phyloP scores from a whole-genome alignment of 2,113 vertebrate genomes.

The Caretta caretta region DNA sequence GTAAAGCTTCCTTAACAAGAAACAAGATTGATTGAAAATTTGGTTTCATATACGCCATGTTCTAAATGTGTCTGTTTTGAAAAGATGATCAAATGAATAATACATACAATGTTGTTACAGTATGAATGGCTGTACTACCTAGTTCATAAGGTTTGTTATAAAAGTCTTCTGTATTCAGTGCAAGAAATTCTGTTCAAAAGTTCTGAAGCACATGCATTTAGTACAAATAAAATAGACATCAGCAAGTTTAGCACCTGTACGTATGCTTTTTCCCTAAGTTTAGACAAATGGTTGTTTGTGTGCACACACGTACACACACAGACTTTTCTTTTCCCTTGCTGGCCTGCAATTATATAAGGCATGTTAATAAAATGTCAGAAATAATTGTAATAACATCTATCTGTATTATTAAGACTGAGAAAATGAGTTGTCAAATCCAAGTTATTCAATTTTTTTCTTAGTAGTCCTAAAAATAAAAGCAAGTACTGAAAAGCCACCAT shows the following conservation, averaged over 20 bases:
- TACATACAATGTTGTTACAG: neutral
- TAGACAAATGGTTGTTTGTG: neutral
- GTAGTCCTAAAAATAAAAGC: neutral
- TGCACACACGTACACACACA: fast-evolving
- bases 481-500: neutral
- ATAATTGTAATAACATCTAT: neutral
- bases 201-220: neutral
- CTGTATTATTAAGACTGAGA: neutral
- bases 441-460: neutral
- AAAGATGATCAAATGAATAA: neutral
- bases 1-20: conserved; percentile 90
- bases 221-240: neutral
- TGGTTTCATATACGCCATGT: neutral
- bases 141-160: neutral
- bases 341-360: neutral
- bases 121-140: neutral
- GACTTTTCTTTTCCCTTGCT: neutral
- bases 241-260: neutral
- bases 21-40: neutral
- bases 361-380: neutral
- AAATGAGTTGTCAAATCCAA: neutral
- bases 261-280: neutral
- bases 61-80: neutral
- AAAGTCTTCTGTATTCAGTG: neutral
- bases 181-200: neutral